These are phyloP conservation scores for Pyrgus malvae DNA, from an alignment of 2,888 invertebrate species.

Conservation along the genomic window DNA sequence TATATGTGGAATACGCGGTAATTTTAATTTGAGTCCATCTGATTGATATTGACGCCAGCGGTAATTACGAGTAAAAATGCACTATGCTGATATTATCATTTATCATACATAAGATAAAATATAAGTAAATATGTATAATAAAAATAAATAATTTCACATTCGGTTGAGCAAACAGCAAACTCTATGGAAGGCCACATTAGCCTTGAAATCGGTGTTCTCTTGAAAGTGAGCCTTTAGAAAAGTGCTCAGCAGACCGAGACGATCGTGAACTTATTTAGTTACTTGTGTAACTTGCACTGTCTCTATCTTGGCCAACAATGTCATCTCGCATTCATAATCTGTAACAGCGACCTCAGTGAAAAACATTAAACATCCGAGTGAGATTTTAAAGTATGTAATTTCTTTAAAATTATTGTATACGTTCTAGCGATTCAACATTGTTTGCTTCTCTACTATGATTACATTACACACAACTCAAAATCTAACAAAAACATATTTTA, in stretches of 20 bases:
- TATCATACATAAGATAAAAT: too few species aligned
- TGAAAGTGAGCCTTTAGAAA: slow-evolving; percentile 72
- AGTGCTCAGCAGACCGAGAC: slow-evolving; percentile 60
- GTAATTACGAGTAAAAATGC: too few species aligned
- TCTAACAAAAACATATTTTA: too few species aligned
- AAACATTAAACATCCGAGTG: not conserved
- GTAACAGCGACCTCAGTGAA: slow-evolving; percentile 1
- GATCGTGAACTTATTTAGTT: slow-evolving; percentile 72
- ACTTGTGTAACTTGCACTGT: slow-evolving; percentile 31
- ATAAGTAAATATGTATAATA: too few species aligned
- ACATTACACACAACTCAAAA: too few species aligned
- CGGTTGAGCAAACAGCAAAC: slow-evolving; percentile 16
- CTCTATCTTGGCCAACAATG: slow-evolving; percentile 26
- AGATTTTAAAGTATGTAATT: not conserved
- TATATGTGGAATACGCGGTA: too few species aligned
- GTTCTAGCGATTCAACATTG: too few species aligned
- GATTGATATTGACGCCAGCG: too few species aligned
- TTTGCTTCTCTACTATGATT: too few species aligned
- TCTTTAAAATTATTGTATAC: not conserved
- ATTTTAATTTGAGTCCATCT: too few species aligned
- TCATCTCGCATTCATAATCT: slow-evolving; percentile 25
- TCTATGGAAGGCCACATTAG: slow-evolving; percentile 34
- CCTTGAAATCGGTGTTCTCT: slow-evolving; percentile 67
- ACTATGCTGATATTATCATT: too few species aligned
- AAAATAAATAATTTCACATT: too few species aligned